Evolutionary conservation across 2,113 vertebrate genomes (phyloP).

Genomic region (Pipra filicauda): DNA sequence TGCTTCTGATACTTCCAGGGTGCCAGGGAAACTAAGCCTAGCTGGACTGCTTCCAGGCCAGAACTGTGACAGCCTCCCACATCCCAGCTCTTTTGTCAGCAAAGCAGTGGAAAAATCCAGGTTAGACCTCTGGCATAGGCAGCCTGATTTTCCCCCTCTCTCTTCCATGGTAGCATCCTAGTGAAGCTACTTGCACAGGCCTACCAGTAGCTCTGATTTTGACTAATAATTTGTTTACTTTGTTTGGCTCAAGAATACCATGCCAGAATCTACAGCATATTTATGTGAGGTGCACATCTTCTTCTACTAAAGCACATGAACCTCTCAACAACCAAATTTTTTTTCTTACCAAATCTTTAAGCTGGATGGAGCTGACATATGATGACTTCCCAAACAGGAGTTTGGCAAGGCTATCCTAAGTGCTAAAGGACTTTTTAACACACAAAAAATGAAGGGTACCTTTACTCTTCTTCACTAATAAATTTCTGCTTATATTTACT

Average conservation of each 20-base stretch:
- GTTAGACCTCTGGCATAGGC: neutral
- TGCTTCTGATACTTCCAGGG: neutral
- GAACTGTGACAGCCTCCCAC: neutral
- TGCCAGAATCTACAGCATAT: neutral
- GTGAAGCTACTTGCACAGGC: neutral
- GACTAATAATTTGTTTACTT: neutral
- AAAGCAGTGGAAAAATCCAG: neutral
- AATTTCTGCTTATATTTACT: neutral
- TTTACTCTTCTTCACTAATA: neutral
- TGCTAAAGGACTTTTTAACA: neutral
- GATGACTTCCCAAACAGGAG: neutral
- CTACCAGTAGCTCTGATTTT: neutral
- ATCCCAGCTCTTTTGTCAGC: neutral
- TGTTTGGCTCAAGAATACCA: neutral
- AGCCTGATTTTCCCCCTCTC: neutral
- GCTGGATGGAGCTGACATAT: rapidly evolving
- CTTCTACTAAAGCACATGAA: neutral
- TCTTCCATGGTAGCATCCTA: neutral
- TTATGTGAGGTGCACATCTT: neutral
- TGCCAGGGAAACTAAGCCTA: neutral
- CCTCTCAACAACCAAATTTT: neutral
- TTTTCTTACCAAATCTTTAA: neutral
- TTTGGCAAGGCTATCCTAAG: neutral
- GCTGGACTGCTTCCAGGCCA: neutral
- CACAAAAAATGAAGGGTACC: neutral